Evolutionary conservation across 2,797 vertebrate genomes (phyloP), one percentile per base, ranked within the genome.

Genomic region (Anguilla obscura): DNA sequence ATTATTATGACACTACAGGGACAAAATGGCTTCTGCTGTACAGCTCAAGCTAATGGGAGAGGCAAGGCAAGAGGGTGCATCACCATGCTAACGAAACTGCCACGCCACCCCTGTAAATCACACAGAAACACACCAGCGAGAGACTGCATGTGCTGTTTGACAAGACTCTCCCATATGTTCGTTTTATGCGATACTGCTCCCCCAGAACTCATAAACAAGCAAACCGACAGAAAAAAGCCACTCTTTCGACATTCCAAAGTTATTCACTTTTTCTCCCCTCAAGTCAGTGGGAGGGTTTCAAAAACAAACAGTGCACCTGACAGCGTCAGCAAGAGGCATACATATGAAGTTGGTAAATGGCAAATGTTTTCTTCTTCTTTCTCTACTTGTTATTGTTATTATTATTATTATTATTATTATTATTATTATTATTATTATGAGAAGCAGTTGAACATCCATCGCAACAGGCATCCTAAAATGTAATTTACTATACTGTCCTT

Each of bases 231-330:
- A 14, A 71, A 71, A 71, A 71, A 33, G 63, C 45, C 66, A 86
- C 45, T 54, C 85, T 66, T 48, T 54, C 66, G 52, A 45, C 85
- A 86, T 86, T 86, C 85, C 85, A 71, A 8, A 48, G 69, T 52
- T 86, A 71, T 50, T 27, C 48, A 16, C 45, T 14, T 71, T 69
- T n/a, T 50, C 40, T 69, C 36, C 40, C 85, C 48, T 66, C n/a
- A 9, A 63, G n/a, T 74, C 63, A 54, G 21, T 86, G 63, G 69
- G 9, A 48, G 45, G 60, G 21, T 82, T 48, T n/a, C 18, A 82
- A 80, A 21, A 45, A 18, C 40, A 18, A 48, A 82, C 21, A 50
- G 7, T 66, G 33, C 56, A 85, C 30, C 84, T 40, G 27, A 36
- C n/a, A 33, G 54, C 18, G 60, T 58, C n/a, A 45, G 18, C 40